Base-by-base conservation (phyloP, 2,888 invertebrate species). In the Pheosia tremula region DNA sequence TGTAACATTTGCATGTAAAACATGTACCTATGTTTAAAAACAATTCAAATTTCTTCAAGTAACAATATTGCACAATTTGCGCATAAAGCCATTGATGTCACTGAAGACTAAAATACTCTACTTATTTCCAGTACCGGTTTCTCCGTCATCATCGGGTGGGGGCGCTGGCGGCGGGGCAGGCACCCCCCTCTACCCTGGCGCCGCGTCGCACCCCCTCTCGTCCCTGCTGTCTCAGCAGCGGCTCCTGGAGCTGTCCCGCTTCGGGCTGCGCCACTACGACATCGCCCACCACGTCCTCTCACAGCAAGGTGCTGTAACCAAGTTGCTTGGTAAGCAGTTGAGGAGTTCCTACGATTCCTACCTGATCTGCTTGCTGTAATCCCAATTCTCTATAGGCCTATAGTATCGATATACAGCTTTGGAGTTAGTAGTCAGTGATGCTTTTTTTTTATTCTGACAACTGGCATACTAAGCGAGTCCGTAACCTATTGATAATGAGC, bases 261-360 rank as follows among this genome's bases (percentile, higher is more conserved):
- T 96, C 92, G 95, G 97, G 73, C 93, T 98, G 74, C 94, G 98
- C 72, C 98, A 98, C 82, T 98, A 98, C 84, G 98, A 98, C 90
- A 95, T 98, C 82, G 98, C 98, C 5, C 97, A 97, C 82, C 98
- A 98, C 84, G 97, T 98, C 94, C 95, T 98, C 61, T 97, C 97
- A 65, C 98, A 98, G 93, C 98, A 98, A 94, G 98, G 98, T 80
- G 98, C 98, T 82, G 98, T 97, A 79, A 97, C 97, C 75, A 98
- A 98, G 93, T 95, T 98, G 84, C 94, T 98, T 85, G 98, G 98
- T 98, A 92, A 97, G 97, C 83, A 77, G 64, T 60, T 57, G 59
- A 50, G 52, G 53, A 37, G 47, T 57, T n/a, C n/a, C 39, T 8
- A 10, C 10, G 11, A 9, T 11, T 53, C 37, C 37, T 37, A 53